A percentile compares a stretch with the other conserved stretches of the same genome.
phyloP scores from a whole-genome alignment of 2,113 vertebrate genomes.

The Colius striatus region DNA sequence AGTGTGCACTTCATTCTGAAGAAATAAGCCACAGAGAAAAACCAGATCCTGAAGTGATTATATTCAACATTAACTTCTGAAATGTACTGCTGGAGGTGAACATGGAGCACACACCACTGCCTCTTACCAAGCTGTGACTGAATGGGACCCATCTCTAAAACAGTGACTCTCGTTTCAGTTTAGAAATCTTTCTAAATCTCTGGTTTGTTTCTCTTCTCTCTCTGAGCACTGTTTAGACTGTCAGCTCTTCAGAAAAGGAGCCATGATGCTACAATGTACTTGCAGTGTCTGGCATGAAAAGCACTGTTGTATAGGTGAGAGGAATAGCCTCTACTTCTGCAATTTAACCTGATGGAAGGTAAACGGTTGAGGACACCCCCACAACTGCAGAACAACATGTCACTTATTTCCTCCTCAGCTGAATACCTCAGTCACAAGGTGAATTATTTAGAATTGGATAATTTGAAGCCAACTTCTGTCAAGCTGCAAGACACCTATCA shows the following conservation, averaged over 20 bases:
- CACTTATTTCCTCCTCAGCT: neutral
- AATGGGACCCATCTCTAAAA: neutral
- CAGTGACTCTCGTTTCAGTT: neutral
- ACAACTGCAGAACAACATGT: neutral
- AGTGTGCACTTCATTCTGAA: neutral
- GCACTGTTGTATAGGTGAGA: neutral
- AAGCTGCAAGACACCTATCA: neutral
- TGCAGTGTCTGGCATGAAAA: neutral
- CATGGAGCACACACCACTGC: neutral
- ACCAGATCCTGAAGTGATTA: neutral
- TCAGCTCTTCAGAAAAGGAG: neutral
- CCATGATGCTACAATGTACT: neutral
- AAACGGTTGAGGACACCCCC: neutral
- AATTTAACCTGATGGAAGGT: neutral
- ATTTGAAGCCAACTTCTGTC: neutral
- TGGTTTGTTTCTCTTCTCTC: neutral
- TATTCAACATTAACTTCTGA: neutral
- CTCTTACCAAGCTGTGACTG: neutral
- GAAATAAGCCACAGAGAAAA: neutral
- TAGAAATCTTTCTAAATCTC: neutral
- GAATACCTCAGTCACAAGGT: neutral
- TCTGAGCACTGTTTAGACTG: neutral
- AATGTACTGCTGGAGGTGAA: neutral
- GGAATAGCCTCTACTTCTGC: neutral
- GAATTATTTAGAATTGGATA: neutral